Evolutionary conservation across 2,113 vertebrate genomes (phyloP), one percentile per base, ranked within the genome.

Genomic region (Pseudorhombus dupliciocellatus): DNA sequence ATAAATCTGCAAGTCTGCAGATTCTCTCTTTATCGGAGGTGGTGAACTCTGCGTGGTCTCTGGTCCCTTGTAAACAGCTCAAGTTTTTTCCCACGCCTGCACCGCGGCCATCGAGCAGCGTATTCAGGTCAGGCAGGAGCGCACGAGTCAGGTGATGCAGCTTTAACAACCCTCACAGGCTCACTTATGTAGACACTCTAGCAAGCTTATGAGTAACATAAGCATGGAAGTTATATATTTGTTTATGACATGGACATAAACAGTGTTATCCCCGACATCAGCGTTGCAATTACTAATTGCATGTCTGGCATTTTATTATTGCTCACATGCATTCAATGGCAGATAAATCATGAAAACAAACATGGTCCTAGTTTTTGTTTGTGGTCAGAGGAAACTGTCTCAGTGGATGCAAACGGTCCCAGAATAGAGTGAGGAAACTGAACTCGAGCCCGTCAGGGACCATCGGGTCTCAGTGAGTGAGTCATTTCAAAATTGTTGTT

Each of bases 1-100:
- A 90, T 88, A 91, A 70, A 52, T 66, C 11, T 14, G 79, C 83
- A 74, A 75, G 60, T 74, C 54, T 86, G 87, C 87, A 86, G 50
- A 86, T 87, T 87, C 21, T 75, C 31, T 58, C 59, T 81, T 78
- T 87, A 85, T 85, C 85, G 56, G 82, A 75, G 85, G 57, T 63
- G 70, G 42, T 84, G 79, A 84, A 89, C 80, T 84, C 42, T 44
- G 11, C 1, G 0, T 68, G 83, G 46, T 85, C 87, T 80, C 58
- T 57, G 69, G 56, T 79, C 70, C 81, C 40, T 55, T 12, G n/a
- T 42, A 85, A 86, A 81, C 46, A 46, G 62, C 60, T 14, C 0
- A 37, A 37, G 10, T 22, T 52, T 73, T 79, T 87, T 88, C 26
- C 77, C 87, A 84, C 73, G 50, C 37, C 21, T 16, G 22, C 61